Percentiles rank a stretch among this genome's conserved stretches.
Conservation (phyloP, 2,888 invertebrate species). For the Macrosiphum euphorbiae region DNA sequence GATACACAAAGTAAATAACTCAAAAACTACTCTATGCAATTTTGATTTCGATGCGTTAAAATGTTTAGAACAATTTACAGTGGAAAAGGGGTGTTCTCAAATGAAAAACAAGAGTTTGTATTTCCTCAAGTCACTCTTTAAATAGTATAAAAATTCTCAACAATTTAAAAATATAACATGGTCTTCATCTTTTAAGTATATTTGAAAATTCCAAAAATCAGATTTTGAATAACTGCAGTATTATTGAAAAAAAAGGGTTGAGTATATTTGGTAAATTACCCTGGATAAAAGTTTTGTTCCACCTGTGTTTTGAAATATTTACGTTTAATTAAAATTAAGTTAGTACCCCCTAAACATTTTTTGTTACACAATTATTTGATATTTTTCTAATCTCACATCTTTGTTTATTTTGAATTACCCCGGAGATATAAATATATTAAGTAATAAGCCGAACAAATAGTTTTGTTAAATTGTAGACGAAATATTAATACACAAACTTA, state of each 20-base stretch:
- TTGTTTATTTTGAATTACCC: not conserved
- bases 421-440: not conserved
- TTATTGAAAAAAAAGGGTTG: not conserved
- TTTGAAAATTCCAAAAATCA: not conserved
- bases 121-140: not conserved
- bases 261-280: not conserved
- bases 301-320: not conserved
- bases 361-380: not conserved
- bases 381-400: not conserved
- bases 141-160: not conserved
- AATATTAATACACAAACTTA: not conserved
- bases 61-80: not conserved
- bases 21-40: not conserved
- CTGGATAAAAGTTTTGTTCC: not conserved
- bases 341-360: not conserved
- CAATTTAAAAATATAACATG: not conserved
- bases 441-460: not conserved
- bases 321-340: not conserved
- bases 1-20: not conserved
- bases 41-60: not conserved
- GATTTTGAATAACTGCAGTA: not conserved
- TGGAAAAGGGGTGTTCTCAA: not conserved
- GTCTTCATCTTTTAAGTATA: not conserved
- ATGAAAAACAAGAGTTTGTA: not conserved
- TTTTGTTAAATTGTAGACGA: not conserved